phyloP scores from a whole-genome alignment of 2,888 invertebrate species.

The Latrodectus elegans region DNA sequence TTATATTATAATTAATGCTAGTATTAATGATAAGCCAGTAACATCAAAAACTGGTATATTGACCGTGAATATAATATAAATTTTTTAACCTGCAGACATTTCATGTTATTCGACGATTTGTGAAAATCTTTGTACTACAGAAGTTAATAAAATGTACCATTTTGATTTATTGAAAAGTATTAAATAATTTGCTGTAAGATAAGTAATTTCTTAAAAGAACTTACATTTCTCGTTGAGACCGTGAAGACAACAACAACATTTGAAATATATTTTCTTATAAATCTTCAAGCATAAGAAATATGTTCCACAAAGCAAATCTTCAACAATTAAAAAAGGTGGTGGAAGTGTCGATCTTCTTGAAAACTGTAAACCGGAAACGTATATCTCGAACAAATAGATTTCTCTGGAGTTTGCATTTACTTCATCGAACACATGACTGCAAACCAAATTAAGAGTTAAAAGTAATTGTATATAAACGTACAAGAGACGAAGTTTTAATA shows the following conservation, averaged over 20 bases:
- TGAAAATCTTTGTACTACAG: too few relatives aligned
- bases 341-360: slow-evolving; percentile 74
- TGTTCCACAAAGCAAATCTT: slow-evolving; percentile 65
- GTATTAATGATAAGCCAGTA: too few relatives aligned
- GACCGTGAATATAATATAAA: too few relatives aligned
- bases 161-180: too few relatives aligned
- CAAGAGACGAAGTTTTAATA: too few relatives aligned
- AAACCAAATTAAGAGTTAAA: slow-evolving; percentile 59
- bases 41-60: too few relatives aligned
- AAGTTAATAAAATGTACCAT: too few relatives aligned
- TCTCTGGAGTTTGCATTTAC: slow-evolving; percentile 75
- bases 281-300: slow-evolving; percentile 56
- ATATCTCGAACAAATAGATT: slow-evolving; percentile 77
- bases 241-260: slow-evolving; percentile 55
- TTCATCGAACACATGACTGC: slow-evolving; percentile 76
- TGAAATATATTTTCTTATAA: slow-evolving; percentile 55
- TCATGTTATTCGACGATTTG: too few relatives aligned
- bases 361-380: slow-evolving; percentile 75
- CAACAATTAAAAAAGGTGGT: slow-evolving; percentile 75
- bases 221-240: slow-evolving; percentile 60
- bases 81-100: too few relatives aligned
- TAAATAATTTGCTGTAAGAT: too few relatives aligned
- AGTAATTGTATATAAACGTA: not conserved
- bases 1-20: too few relatives aligned
- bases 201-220: not conserved